Evolutionary conservation across 2,797 vertebrate genomes (phyloP), one percentile per base, ranked within the genome.

Genomic region (Sebastolobus alascanus): DNA sequence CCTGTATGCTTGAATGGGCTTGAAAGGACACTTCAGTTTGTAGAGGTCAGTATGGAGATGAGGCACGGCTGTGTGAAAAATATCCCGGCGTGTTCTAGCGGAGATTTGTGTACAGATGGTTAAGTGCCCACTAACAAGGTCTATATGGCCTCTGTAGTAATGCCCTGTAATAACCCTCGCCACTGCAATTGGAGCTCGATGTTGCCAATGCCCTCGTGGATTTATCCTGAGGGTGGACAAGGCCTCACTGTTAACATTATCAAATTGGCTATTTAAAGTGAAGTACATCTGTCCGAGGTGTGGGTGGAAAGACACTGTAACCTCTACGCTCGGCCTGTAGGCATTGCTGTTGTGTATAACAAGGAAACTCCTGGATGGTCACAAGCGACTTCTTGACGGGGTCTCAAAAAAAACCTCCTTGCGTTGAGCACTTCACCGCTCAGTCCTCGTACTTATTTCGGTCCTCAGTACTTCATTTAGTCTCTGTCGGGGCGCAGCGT

Each of bases 41-140:
- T 95, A 85, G 94, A 95, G 95, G 95, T 97, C 94, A 96, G 89
- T 90, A 93, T 93, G 84, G 88, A 96, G 92, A 96, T 95, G 93
- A 93, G 89, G 86, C 90, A 76, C 71, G 85, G 82, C 86, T 91
- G 89, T 87, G 80, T 84, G 67, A 85, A 86, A 88, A 86, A 92
- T 87, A 92, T 90, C 86, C 80, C 87, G 72, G 69, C 68, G 58
- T 69, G 85, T 76, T 91, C 81, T 52, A 79, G 83, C 91, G 88
- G 81, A 89, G 90, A 87, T 86, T 87, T 94, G 92, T 93, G 93
- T 95, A 94, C 95, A 96, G 96, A 96, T 96, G 95, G 95, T 94
- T 93, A 95, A 96, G 94, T 95, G 91, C 85, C 92, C 75, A 78
- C 94, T 95, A 95, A 95, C 93, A 93, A 90, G 87, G 88, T 90